Evolutionary conservation across 64 coral and sea anemone genomes (phyloP), one percentile per base, ranked within the genome.

Genomic region (Porites australiensis): DNA sequence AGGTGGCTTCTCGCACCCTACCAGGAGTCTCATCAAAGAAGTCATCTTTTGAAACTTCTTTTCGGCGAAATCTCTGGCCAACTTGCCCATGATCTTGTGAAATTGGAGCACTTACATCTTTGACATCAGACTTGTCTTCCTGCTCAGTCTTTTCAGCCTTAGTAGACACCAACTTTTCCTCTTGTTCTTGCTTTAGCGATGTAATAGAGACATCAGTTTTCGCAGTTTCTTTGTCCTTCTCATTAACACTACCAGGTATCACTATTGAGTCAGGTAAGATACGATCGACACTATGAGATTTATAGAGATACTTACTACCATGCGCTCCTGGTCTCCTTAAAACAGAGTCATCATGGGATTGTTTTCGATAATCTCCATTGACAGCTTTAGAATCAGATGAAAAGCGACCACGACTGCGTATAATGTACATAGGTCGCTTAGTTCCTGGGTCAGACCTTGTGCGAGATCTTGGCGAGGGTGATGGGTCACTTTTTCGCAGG

Each of bases 281-380:
- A 19, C 18, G 61, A 69, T 84, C 81, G 2, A 92, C 95, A 89
- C 95, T 96, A 65, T 88, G 92, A 0, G 95, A 96, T 79, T 96
- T 96, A 77, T 52, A 86, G 1, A 96, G 80, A 5, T 80, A 59
- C 55, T 81, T 89, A 14, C 44, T 89, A 55, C 3, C 2, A 14
- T 55, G 53, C n/a, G 51, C 5, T 50, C 62, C 16, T 12, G 91
- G 65, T 47, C 85, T 96, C 22, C 73, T 50, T 47, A 92, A 78
- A 27, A 88, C 81, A 62, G 91, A 86, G 54, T 96, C 95, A 86
- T 96, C 91, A 50, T n/a, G 79, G 14, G 84, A 88, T 5, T 64
- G 54, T 46, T 59, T 91, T 14, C 45, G 79, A n/a, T 83, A 83
- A 37, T n/a, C 59, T 49, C 81, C 81, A 53, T 70, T 84, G 44